Evolutionary conservation across 2,888 invertebrate species (phyloP).

Genomic region (Vesta saturnalis): DNA sequence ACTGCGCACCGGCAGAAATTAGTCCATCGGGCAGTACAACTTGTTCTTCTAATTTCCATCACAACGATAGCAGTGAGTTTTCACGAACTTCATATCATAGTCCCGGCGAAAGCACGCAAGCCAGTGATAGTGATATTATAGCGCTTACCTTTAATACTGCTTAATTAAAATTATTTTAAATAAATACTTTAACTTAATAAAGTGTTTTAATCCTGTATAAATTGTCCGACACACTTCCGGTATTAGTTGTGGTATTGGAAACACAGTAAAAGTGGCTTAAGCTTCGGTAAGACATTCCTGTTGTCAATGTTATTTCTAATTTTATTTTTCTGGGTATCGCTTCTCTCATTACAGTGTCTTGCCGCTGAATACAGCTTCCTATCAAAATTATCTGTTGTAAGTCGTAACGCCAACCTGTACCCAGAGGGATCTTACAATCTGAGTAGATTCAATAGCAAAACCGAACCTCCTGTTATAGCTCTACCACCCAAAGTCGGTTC

Average conservation of each 20-base stretch:
- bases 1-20: too few relatives aligned
- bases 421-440: background rate
- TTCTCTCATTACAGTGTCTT: conserved; percentile 5
- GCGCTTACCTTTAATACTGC: too few relatives aligned
- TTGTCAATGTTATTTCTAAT: background rate
- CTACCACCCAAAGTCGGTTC: background rate
- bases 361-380: background rate
- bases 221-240: too few relatives aligned
- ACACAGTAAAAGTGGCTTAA: conserved; percentile 2
- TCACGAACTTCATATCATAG: too few relatives aligned
- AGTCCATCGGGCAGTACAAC: too few relatives aligned
- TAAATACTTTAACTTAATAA: too few relatives aligned
- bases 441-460: background rate
- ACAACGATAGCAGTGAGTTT: too few relatives aligned
- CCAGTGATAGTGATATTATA: too few relatives aligned
- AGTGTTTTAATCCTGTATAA: too few relatives aligned
- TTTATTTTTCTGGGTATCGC: conserved; percentile 8
- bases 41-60: too few relatives aligned
- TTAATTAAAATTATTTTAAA: too few relatives aligned
- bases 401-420: background rate
- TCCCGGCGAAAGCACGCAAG: too few relatives aligned
- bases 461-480: background rate
- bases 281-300: background rate
- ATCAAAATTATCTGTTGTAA: conserved; percentile 6
- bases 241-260: background rate